A percentile compares a stretch with the other conserved stretches of the same genome.
Conservation (phyloP, 2,888 invertebrate species). For the Lithosia quadra region DNA sequence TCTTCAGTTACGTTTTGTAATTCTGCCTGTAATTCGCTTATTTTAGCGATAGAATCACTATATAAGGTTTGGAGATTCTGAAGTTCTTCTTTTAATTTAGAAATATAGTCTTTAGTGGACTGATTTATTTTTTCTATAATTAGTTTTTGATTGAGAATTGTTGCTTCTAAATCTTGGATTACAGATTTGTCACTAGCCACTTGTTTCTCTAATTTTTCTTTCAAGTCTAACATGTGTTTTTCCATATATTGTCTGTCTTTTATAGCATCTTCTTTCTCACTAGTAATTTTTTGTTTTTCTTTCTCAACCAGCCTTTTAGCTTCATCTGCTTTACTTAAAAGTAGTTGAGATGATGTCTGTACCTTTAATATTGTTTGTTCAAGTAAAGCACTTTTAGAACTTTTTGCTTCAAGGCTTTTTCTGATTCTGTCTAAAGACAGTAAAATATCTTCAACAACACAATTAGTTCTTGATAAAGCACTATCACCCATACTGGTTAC, state of each 20-base stretch:
- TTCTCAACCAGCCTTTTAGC: conserved; percentile 75
- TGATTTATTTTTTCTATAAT: conserved; percentile 71
- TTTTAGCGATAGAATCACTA: conserved; percentile 58
- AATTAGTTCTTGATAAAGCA: conserved; percentile 60
- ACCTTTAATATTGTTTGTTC: conserved; percentile 72
- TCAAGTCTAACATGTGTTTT: conserved; percentile 63
- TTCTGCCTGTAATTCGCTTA: conserved; percentile 62
- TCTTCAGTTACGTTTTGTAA: conserved; percentile 51
- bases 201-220: conserved; percentile 67
- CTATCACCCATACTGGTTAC: conserved; percentile 71
- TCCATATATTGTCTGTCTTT: conserved; percentile 66
- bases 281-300: conserved; percentile 75
- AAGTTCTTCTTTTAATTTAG: conserved; percentile 71
- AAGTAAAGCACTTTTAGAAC: conserved; percentile 60
- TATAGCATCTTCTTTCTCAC: conserved; percentile 77
- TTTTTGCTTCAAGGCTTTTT: conserved; percentile 61
- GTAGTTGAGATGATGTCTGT: conserved; percentile 74
- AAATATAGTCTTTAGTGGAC: conserved; percentile 64
- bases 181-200: conserved; percentile 59
- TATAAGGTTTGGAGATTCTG: conserved; percentile 64
- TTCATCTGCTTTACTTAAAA: conserved; percentile 77
- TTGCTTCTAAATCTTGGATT: conserved; percentile 73
- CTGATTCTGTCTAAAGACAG: conserved; percentile 68
- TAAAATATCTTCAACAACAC: conserved; percentile 65
- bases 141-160: conserved; percentile 72